phyloP scores from a whole-genome alignment of 1,140 invertebrate species.

The Acromyrmex echinatior region DNA sequence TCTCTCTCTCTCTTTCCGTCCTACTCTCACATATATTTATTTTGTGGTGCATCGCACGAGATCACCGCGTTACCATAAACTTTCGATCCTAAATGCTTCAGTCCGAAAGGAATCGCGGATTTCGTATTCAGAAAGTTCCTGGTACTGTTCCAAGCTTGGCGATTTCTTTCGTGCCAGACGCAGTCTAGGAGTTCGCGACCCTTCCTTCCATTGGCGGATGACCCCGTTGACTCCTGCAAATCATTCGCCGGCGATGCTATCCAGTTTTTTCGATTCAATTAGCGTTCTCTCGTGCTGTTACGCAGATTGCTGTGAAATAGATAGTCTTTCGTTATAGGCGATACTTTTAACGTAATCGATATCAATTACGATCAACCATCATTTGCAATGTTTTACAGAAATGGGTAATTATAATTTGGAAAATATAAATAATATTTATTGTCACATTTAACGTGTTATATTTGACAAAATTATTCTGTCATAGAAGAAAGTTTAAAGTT shows the following conservation, averaged over 20 bases:
- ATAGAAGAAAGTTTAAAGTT: neutral
- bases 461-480: neutral
- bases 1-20: neutral
- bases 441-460: neutral
- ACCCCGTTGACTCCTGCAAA: constrained; percentile 66
- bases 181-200: constrained; percentile 75
- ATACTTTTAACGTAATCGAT: neutral
- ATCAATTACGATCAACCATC: neutral
- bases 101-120: constrained; percentile 41
- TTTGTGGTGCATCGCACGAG: constrained; percentile 18
- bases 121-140: constrained; percentile 59
- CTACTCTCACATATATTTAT: neutral
- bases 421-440: neutral
- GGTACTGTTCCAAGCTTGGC: constrained; percentile 71
- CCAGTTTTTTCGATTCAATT: constrained; percentile 32
- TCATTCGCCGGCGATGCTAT: constrained; percentile 41
- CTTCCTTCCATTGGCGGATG: constrained; percentile 58
- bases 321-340: neutral
- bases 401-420: neutral
- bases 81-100: constrained; percentile 43
- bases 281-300: neutral
- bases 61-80: constrained; percentile 52
- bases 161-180: constrained; percentile 69
- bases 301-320: neutral
- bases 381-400: neutral